Evolutionary conservation across 2,113 vertebrate species (phyloP).

Genomic region (Ceyx cyanopectus): DNA sequence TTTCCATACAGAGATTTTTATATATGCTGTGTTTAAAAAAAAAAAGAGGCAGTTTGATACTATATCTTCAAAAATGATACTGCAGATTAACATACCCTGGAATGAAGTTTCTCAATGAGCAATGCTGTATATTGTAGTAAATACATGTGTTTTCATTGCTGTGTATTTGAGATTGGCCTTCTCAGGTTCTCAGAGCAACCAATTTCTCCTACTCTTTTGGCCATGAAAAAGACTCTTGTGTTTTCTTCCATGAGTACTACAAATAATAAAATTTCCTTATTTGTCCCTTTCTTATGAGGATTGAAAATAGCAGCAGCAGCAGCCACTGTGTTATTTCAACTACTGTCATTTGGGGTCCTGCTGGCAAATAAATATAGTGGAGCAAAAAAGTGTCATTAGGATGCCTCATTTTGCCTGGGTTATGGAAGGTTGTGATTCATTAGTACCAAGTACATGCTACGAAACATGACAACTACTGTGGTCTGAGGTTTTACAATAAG

Average conservation of each 20-base stretch:
- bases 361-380: slow-evolving; percentile 32
- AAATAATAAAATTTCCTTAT: background rate
- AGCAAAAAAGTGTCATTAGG: slow-evolving; percentile 3
- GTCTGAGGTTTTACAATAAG: background rate
- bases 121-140: background rate
- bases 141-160: rapidly evolving
- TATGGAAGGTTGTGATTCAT: slow-evolving; percentile 14
- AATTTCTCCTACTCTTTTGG: background rate
- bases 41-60: background rate
- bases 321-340: background rate
- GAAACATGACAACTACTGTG: background rate
- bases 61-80: background rate
- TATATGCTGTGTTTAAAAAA: background rate
- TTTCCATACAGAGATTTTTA: background rate
- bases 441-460: background rate
- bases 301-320: background rate
- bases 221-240: background rate
- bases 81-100: background rate
- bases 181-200: background rate
- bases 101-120: background rate
- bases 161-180: background rate
- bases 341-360: slow-evolving; percentile 23
- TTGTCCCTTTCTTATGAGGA: background rate
- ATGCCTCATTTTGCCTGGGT: background rate
- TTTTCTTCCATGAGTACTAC: background rate